Evolutionary conservation across 2,888 invertebrate genomes (phyloP), one percentile per base, ranked within the genome.

Genomic region (Deilephila porcellus): DNA sequence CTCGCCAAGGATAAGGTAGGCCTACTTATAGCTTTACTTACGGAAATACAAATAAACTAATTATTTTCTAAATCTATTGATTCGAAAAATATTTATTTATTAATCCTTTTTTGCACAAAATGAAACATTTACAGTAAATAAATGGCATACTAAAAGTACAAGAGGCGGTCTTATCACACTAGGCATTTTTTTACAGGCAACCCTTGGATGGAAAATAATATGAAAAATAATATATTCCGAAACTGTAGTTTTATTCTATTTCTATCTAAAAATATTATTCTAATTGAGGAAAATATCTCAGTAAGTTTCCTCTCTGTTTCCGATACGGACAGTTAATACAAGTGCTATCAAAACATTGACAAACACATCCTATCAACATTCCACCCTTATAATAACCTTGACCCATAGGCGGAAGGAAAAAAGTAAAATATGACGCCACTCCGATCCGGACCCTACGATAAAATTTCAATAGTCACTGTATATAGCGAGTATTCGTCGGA

Each of bases 1-100:
- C 96, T 98, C 76, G 98, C 99, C 74, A 99, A 99, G 94, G 99
- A 99, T 91, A 99, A 99, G 96, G 98, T 98, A 90, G 20, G 25
- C 6, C n/a, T 25, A 20, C 11, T 14, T 14, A 45, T 11, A 14
- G 3, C 11, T 14, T 14, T 14, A 45, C 45, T 14, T 45, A 14
- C 0, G 11, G 14, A 14, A 45, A 45, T 11, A 45, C 11, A 11
- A 11, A 45, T 45, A 8, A 45, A 45, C 11, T 11, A 45, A 11
- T 3, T 11, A 45, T 45, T 11, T 45, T 45, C 45, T 11, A 37
- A 11, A 7, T 7, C 37, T 37, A 25, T 25, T 1, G 37, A 8
- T 60, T 32, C 17, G 3, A 60, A 71, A 60, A n/a, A n/a, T n/a
- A n/a, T n/a, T n/a, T n/a, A n/a, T n/a, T n/a, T n/a, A n/a, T n/a